These are phyloP conservation scores for Tadarida brasiliensis DNA, from an alignment of 2,797 vertebrate species.

Conservation along the genomic window DNA sequence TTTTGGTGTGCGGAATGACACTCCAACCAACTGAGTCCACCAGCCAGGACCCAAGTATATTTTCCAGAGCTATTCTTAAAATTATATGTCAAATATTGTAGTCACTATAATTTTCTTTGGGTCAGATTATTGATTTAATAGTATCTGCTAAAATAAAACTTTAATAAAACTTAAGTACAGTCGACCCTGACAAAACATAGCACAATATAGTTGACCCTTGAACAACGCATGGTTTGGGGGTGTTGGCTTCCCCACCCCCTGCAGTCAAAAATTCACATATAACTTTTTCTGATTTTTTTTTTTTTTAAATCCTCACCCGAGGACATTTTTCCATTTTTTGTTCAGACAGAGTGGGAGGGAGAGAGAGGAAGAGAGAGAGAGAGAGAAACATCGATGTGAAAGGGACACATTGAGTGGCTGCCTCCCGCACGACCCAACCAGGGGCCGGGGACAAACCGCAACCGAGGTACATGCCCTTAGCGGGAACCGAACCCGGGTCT, in stretches of 20 bases:
- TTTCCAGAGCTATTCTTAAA: constrained; percentile 31
- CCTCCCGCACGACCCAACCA: too few relatives aligned
- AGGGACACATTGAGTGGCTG: too few relatives aligned
- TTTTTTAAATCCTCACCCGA: too few relatives aligned
- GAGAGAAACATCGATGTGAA: too few relatives aligned
- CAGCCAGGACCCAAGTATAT: neutral
- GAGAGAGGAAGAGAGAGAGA: too few relatives aligned
- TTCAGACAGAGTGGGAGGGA: too few relatives aligned
- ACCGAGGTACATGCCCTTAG: too few relatives aligned
- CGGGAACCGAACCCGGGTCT: too few relatives aligned
- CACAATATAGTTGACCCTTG: neutral
- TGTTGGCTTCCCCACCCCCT: neutral
- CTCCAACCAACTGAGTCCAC: neutral
- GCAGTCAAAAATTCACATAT: neutral
- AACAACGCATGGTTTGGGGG: neutral
- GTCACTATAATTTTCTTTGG: constrained; percentile 30
- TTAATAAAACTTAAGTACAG: constrained; percentile 56
- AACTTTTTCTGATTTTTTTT: too few relatives aligned
- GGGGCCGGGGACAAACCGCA: too few relatives aligned
- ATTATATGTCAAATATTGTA: constrained; percentile 47
- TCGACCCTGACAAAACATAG: neutral
- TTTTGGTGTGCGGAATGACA: neutral
- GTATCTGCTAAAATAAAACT: constrained; percentile 52
- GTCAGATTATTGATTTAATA: constrained; percentile 47
- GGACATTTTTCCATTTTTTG: too few relatives aligned